These are phyloP conservation scores for Acanthurus lineatus DNA, from an alignment of 2,797 vertebrate species.

Conservation along the genomic window DNA sequence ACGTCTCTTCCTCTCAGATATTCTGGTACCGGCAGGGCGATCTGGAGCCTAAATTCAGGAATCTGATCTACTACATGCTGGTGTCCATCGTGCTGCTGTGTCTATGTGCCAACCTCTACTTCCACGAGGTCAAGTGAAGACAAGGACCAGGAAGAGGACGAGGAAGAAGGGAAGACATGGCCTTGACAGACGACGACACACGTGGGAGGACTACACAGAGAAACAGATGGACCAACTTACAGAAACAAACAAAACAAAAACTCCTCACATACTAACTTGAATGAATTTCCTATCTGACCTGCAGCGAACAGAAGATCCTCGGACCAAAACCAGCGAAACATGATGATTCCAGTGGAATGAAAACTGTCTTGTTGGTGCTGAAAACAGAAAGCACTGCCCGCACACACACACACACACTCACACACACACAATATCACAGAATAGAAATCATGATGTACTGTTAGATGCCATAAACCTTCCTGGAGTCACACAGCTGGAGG, in stretches of 20 bases:
- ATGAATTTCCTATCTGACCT: slow-evolving; percentile 1
- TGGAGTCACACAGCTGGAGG: slow-evolving; percentile 12
- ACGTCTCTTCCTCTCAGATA: slow-evolving; percentile 83
- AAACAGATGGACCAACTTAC: not conserved
- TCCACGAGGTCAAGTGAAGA: slow-evolving; percentile 90
- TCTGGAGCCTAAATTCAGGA: slow-evolving; percentile 97
- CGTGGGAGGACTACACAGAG: slow-evolving; percentile 1
- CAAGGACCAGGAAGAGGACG: slow-evolving; percentile 58
- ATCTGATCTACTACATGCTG: slow-evolving; percentile 97
- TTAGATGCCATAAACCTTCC: slow-evolving; percentile 35
- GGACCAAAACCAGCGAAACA: slow-evolving; percentile 45
- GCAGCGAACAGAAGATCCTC: not conserved
- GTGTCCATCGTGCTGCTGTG: slow-evolving; percentile 95
- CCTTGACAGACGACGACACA: slow-evolving; percentile 53
- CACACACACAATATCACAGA: slow-evolving; percentile 7
- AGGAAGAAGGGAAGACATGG: slow-evolving; percentile 64
- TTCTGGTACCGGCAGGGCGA: slow-evolving; percentile 99
- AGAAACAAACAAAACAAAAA: slow-evolving; percentile 3
- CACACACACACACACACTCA: slow-evolving; percentile 7
- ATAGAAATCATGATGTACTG: not conserved
- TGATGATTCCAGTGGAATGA: slow-evolving; percentile 17
- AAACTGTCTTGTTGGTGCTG: slow-evolving; percentile 27
- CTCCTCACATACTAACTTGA: slow-evolving; percentile 32
- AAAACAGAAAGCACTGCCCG: not conserved
- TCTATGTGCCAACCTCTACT: slow-evolving; percentile 99